Percentiles rank a stretch among this genome's conserved stretches.
These are phyloP conservation scores for Hesperia comma DNA, from an alignment of 2,888 invertebrate genomes.

Conservation along the genomic window DNA sequence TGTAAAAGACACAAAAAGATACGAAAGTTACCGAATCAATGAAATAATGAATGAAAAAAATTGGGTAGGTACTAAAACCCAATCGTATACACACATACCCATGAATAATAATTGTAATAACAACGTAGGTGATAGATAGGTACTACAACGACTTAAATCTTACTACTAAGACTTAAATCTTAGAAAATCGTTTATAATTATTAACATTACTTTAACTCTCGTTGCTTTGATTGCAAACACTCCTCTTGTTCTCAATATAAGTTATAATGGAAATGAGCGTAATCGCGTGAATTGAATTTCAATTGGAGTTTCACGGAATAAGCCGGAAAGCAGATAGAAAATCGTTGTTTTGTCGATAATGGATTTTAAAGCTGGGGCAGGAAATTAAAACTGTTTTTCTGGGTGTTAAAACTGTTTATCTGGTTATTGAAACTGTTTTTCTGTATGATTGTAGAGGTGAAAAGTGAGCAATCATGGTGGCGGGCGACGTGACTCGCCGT, in stretches of 20 bases:
- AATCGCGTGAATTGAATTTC: constrained; percentile 2
- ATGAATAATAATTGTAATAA: too few species aligned
- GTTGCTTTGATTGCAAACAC: constrained; percentile 1
- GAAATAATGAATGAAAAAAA: too few species aligned
- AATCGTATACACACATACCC: too few species aligned
- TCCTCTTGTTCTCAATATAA: background rate
- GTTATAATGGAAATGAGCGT: background rate
- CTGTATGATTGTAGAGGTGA: constrained; percentile 50
- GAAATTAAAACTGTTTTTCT: constrained; percentile 34
- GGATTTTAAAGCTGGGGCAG: constrained; percentile 13
- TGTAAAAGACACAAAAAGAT: too few species aligned
- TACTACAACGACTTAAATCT: too few species aligned
- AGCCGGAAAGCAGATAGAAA: constrained; percentile 1
- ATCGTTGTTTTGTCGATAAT: constrained; percentile 7
- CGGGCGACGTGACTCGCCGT: constrained; percentile 79
- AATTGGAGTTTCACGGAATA: background rate
- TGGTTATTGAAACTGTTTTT: constrained; percentile 34
- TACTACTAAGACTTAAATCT: too few species aligned
- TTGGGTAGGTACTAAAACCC: too few species aligned
- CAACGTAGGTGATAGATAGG: too few species aligned
- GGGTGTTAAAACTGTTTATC: constrained; percentile 18
- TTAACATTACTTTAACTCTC: background rate
- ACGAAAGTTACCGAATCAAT: too few species aligned
- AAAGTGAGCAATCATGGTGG: constrained; percentile 64
- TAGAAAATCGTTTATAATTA: too few species aligned